phyloP scores from a whole-genome alignment of 2,888 invertebrate species.

The Tenthredo scrophulariae region DNA sequence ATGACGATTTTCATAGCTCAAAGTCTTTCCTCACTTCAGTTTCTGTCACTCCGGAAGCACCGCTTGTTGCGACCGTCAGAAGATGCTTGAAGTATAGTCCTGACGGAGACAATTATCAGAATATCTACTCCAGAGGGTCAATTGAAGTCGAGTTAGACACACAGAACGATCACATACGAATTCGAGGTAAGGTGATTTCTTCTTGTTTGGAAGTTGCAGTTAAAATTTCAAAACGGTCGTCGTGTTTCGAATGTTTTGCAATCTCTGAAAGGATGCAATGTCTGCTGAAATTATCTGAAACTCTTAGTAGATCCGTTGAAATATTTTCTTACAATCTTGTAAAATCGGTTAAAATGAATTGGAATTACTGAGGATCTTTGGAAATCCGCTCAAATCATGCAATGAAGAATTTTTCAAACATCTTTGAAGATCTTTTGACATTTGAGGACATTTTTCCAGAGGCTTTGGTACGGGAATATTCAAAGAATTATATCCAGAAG shows the following conservation, averaged over 20 bases:
- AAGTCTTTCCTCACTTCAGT: constrained; percentile 72
- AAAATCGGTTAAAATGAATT: neutral
- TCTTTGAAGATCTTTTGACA: neutral
- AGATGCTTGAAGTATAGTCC: constrained; percentile 76
- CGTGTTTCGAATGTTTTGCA: neutral
- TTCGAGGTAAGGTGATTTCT: constrained; percentile 83
- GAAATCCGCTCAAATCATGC: neutral
- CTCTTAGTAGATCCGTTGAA: neutral
- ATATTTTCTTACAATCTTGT: too few species aligned
- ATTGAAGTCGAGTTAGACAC: constrained; percentile 83
- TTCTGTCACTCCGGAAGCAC: constrained; percentile 73
- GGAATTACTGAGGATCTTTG: neutral
- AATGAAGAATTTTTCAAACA: neutral
- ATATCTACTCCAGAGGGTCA: constrained; percentile 77
- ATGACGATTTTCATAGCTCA: constrained; percentile 72
- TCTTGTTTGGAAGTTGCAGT: neutral
- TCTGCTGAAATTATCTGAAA: neutral
- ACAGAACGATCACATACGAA: constrained; percentile 82
- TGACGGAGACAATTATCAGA: constrained; percentile 64
- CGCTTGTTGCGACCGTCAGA: constrained; percentile 74
- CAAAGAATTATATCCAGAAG: neutral
- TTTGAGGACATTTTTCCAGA: neutral
- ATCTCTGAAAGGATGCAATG: neutral
- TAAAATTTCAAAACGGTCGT: neutral
- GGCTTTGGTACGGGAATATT: neutral